phyloP scores from a whole-genome alignment of 30 jellyfish, hydroid and myxozoan genomes.

The Turritopsis dohrnii region DNA sequence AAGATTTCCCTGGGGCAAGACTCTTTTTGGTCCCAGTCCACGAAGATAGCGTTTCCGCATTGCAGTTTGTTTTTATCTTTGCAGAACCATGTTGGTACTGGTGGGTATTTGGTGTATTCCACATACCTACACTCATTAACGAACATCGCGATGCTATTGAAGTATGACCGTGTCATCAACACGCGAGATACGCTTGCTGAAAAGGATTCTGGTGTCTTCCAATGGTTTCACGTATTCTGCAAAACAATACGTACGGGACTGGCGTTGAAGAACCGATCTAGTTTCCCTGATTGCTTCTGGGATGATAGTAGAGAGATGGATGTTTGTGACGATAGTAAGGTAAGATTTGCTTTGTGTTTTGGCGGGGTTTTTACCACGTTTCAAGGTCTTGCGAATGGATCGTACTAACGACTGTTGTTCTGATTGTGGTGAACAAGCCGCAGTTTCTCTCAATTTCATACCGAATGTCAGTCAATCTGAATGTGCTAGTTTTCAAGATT shows the following conservation, averaged over 20 bases:
- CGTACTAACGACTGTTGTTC: too few relatives aligned
- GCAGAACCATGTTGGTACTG: conserved; percentile 25
- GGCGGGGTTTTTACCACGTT: too few relatives aligned
- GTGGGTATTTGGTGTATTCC: conserved; percentile 24
- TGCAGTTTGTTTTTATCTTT: neutral
- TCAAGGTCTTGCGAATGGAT: too few relatives aligned
- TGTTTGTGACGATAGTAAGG: conserved; percentile 15
- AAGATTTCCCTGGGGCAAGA: too few relatives aligned
- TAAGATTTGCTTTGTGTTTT: too few relatives aligned
- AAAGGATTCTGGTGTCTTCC: neutral
- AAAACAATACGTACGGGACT: conserved; percentile 24
- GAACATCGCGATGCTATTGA: conserved; percentile 25
- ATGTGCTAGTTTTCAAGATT: too few relatives aligned
- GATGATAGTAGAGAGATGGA: conserved; percentile 10
- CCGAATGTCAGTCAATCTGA: too few relatives aligned
- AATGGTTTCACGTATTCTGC: conserved; percentile 18
- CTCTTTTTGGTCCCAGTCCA: too few relatives aligned
- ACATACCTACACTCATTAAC: conserved; percentile 17
- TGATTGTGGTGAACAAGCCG: too few relatives aligned
- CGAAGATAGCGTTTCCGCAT: neutral
- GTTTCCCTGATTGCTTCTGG: conserved; percentile 23
- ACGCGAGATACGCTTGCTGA: neutral
- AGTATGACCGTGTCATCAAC: conserved; percentile 1
- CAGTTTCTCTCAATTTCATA: too few relatives aligned
- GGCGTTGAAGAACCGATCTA: conserved; percentile 16